These are phyloP conservation scores for Drosophila demipolita DNA, from an alignment of 2,888 invertebrate species.

Conservation along the genomic window DNA sequence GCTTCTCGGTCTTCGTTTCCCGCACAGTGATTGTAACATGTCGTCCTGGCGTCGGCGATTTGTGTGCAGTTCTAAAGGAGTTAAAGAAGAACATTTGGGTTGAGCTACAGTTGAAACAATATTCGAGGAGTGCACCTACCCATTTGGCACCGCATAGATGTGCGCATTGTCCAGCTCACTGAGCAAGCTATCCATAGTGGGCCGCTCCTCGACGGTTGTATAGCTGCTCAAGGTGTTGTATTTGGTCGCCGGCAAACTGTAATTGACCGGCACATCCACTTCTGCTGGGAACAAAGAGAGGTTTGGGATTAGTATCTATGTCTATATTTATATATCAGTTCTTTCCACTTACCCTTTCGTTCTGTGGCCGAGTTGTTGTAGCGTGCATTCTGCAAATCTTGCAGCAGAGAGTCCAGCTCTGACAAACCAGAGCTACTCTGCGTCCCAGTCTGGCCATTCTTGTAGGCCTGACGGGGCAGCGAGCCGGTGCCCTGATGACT, in stretches of 20 bases:
- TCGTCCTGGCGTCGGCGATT: slow-evolving; percentile 84
- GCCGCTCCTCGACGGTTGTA: slow-evolving; percentile 86
- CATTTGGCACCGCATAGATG: slow-evolving; percentile 89
- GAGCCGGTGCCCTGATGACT: slow-evolving; percentile 79
- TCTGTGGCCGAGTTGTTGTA: slow-evolving; percentile 85
- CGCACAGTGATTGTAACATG: slow-evolving; percentile 87
- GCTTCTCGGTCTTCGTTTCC: slow-evolving; percentile 87
- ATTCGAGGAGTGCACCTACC: slow-evolving; percentile 86
- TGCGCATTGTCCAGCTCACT: slow-evolving; percentile 90
- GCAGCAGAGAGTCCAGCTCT: slow-evolving; percentile 95
- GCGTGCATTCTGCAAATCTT: slow-evolving; percentile 94
- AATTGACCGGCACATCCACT: slow-evolving; percentile 77
- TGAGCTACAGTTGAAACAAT: neutral
- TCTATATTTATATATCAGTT: neutral
- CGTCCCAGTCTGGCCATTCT: slow-evolving; percentile 53
- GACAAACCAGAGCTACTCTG: slow-evolving; percentile 88
- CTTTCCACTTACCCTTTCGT: slow-evolving; percentile 84
- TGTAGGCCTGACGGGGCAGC: slow-evolving; percentile 68
- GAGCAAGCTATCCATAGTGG: slow-evolving; percentile 94
- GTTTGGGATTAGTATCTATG: neutral
- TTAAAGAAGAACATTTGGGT: neutral
- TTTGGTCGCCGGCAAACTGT: slow-evolving; percentile 85
- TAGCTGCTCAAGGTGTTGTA: slow-evolving; percentile 82
- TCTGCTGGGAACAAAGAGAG: slow-evolving; percentile 56
- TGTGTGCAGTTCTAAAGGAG: slow-evolving; percentile 67